Percentiles rank a stretch among this genome's conserved stretches.
These are phyloP conservation scores for Toxonevra muliebris DNA, from an alignment of 2,888 invertebrate genomes.

Conservation along the genomic window DNA sequence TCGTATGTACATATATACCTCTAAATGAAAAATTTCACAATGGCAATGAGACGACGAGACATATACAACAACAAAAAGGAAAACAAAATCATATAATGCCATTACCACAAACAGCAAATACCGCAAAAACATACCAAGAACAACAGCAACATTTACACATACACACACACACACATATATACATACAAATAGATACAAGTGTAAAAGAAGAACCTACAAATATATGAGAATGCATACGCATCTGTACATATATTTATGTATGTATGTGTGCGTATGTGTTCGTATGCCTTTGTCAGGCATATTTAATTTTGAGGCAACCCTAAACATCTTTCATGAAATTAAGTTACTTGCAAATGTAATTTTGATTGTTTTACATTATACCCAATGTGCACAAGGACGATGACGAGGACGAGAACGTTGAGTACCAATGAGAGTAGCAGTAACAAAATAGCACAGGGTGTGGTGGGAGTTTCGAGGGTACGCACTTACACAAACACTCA, in stretches of 20 bases:
- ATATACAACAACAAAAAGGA: too few species aligned
- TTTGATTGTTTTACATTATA: conserved; percentile 36
- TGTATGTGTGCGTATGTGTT: conserved; percentile 8
- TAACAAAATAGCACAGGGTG: too few species aligned
- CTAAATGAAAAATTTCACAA: too few species aligned
- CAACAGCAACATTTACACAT: not conserved
- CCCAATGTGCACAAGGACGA: not conserved
- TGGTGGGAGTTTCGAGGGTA: too few species aligned
- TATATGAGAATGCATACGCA: conserved; percentile 1
- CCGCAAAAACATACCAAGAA: not conserved
- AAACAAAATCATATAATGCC: too few species aligned
- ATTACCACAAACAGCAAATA: too few species aligned
- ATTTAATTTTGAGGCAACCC: conserved; percentile 27
- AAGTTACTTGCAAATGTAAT: conserved; percentile 37
- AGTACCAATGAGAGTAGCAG: too few species aligned
- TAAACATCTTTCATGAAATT: conserved; percentile 34
- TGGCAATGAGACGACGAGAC: too few species aligned
- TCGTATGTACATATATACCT: too few species aligned
- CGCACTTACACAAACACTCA: too few species aligned
- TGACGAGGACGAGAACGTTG: too few species aligned
- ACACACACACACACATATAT: conserved; percentile 3
- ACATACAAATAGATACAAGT: not conserved
- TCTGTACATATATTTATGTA: not conserved
- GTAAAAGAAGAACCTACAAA: not conserved
- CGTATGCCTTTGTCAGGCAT: not conserved